Base-by-base conservation (phyloP, 2,113 vertebrate species). In the Zingel zingel region DNA sequence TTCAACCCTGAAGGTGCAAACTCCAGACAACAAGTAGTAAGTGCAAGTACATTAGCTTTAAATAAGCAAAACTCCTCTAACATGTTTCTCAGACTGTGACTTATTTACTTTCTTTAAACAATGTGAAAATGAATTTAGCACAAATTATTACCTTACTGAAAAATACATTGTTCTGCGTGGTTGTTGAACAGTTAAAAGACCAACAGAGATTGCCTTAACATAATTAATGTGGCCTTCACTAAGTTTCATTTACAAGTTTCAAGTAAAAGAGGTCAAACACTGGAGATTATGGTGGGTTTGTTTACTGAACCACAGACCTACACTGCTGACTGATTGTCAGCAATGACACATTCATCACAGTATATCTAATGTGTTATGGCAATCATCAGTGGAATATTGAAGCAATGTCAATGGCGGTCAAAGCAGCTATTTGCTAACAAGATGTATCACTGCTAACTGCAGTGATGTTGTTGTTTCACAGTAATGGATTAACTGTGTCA, bases 341-440 rank as follows among this genome's bases (percentile, higher is more conserved):
- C 53, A 53, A 53, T 43, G 78, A 80, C 73, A 25, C 68, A 76
- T 88, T 47, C 10, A 76, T 86, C 77, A 74, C 68, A 57, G 58
- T 89, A 66, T 56, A 70, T 82, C 30, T 84, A 50, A 86, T 64
- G 83, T 65, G 77, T 62, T 65, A 3, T 61, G 57, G 4, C 59
- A 56, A 43, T 73, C 39, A 56, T 82, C 65, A n/a, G 69, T 59
- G 61, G 61, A 57, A 74, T 64, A 83, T 82, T 78, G 80, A 16
- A 78, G 12, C 76, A 91, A 88, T 63, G 86, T 88, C 85, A 89
- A 16, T 39, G 69, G n/a, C 27, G 71, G 79, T 85, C 82, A 72
- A 43, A 71, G 62, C 56, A 0, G 0, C 57, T 0, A 18, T 86
- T 76, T 80, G 25, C 61, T 62, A 47, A 64, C 39, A 47, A 79